These are phyloP conservation scores for Tachina lurida DNA, from an alignment of 2,888 invertebrate genomes.

Conservation along the genomic window DNA sequence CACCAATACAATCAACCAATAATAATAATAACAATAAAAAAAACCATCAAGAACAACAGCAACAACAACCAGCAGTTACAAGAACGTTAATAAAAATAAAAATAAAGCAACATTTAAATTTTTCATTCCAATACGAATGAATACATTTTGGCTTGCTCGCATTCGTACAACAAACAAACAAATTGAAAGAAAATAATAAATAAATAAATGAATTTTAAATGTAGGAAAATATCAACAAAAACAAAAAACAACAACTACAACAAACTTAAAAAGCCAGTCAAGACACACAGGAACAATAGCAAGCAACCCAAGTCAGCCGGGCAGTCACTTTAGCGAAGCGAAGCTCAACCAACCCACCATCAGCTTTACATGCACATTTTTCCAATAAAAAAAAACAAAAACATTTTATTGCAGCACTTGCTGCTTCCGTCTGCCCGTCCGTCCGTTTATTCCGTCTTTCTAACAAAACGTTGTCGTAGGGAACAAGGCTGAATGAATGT, in stretches of 20 bases:
- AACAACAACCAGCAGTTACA: slow-evolving; percentile 12
- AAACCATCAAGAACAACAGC: not conserved
- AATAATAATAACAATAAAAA: slow-evolving; percentile 43
- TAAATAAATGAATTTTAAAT: slow-evolving; percentile 70
- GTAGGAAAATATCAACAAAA: slow-evolving; percentile 47
- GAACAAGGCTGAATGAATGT: slow-evolving; percentile 8
- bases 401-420: slow-evolving; percentile 67
- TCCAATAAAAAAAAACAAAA: slow-evolving; percentile 52
- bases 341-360: slow-evolving; percentile 63
- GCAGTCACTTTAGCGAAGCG: slow-evolving; percentile 35
- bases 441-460: slow-evolving; percentile 22
- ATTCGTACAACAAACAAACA: slow-evolving; percentile 38
- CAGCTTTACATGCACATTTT: slow-evolving; percentile 61
- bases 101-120: slow-evolving; percentile 56
- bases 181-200: slow-evolving; percentile 61
- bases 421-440: slow-evolving; percentile 66
- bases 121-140: slow-evolving; percentile 44
- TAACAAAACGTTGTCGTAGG: slow-evolving; percentile 26
- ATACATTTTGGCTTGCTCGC: not conserved
- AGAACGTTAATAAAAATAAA: slow-evolving; percentile 17
- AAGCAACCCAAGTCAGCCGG: slow-evolving; percentile 21
- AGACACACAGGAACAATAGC: slow-evolving; percentile 59
- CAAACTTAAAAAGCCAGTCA: slow-evolving; percentile 27
- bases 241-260: slow-evolving; percentile 11
- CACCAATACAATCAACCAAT: slow-evolving; percentile 30